A percentile compares a stretch with the other conserved stretches of the same genome.
phyloP scores from a whole-genome alignment of 2,797 vertebrate species.

The Hemitrygon akajei region DNA sequence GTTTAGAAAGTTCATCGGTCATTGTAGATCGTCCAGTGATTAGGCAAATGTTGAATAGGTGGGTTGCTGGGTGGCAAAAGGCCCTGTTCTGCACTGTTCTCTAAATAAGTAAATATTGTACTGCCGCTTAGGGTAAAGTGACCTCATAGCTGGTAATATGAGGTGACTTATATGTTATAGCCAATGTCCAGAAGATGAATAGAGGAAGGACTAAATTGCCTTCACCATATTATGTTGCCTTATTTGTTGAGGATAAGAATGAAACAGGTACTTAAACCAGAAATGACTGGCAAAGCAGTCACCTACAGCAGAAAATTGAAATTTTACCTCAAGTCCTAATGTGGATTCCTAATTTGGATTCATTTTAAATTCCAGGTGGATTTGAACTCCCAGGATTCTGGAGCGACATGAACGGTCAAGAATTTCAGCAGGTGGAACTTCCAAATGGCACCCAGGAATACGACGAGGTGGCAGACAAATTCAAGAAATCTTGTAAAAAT shows the following conservation, averaged over 20 bases:
- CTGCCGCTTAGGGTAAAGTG: background rate
- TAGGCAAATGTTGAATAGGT: no score
- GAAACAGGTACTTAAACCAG: background rate
- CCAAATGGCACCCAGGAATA: constrained; percentile 43
- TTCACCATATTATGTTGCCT: background rate
- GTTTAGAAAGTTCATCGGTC: no score
- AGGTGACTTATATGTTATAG: background rate
- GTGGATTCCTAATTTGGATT: background rate
- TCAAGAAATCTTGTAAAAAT: constrained; percentile 42
- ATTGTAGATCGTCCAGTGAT: no score
- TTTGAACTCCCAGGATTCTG: constrained; percentile 48
- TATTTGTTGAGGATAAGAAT: background rate
- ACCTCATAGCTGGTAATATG: no score
- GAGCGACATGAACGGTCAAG: constrained; percentile 46
- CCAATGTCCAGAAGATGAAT: no score
- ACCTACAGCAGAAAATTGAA: background rate
- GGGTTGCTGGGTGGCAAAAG: no score
- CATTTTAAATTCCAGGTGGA: constrained; percentile 43
- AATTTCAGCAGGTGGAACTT: constrained; percentile 42
- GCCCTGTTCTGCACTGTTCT: no score
- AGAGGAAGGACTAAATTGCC: background rate
- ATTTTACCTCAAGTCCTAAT: background rate
- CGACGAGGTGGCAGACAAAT: constrained; percentile 43
- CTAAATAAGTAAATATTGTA: background rate
- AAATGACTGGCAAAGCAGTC: background rate